A percentile compares a stretch with the other conserved stretches of the same genome.
These are phyloP conservation scores for Limnephilus auricula DNA, from an alignment of 2,888 invertebrate species.

Conservation along the genomic window DNA sequence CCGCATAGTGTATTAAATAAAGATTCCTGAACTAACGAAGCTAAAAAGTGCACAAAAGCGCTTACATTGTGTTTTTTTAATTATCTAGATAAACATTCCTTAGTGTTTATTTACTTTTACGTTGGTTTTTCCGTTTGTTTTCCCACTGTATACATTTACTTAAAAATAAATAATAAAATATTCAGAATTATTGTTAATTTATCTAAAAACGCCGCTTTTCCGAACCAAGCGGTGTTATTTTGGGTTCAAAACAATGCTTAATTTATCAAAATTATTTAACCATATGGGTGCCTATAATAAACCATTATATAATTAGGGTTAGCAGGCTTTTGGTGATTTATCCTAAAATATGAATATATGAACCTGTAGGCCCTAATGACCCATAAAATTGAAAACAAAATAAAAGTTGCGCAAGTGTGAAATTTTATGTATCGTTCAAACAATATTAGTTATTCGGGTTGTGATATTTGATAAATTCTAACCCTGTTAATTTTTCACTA, in stretches of 20 bases:
- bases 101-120: neutral
- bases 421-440: neutral
- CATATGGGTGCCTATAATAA: neutral
- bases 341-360: neutral
- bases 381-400: neutral
- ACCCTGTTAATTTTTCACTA: neutral
- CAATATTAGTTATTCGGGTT: neutral
- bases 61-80: neutral
- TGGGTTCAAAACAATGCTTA: neutral
- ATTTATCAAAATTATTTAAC: neutral
- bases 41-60: neutral
- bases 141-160: neutral
- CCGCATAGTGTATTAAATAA: neutral
- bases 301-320: neutral
- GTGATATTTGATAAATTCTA: neutral
- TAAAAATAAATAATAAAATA: neutral
- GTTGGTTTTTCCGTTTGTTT: neutral
- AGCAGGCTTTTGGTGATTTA: neutral
- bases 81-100: neutral
- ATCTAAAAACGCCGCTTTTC: neutral
- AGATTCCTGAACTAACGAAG: neutral
- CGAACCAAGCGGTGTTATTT: neutral
- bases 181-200: neutral
- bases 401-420: neutral
- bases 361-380: neutral